Percentiles rank a stretch among this genome's conserved stretches.
Conservation (phyloP, 1,140 invertebrate species). For the Aphelinus certus region DNA sequence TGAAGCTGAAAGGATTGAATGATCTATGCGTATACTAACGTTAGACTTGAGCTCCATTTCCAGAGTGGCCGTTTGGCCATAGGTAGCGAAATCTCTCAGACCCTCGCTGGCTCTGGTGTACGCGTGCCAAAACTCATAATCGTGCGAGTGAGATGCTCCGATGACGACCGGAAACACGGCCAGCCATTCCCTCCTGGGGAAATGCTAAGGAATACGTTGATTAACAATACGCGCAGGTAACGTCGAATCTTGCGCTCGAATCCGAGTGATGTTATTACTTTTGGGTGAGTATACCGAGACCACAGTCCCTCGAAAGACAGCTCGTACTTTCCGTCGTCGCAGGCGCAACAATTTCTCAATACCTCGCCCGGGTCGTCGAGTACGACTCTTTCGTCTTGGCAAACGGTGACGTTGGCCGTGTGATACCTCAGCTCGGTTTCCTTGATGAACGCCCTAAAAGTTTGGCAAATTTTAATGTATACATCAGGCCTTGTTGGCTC, state of each 20-base stretch:
- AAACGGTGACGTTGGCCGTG: conserved; percentile 82
- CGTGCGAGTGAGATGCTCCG: conserved; percentile 91
- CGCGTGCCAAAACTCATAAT: conserved; percentile 93
- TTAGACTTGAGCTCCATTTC: conserved; percentile 94
- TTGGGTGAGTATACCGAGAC: conserved; percentile 97
- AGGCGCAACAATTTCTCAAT: conserved; percentile 84
- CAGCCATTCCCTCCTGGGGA: conserved; percentile 86
- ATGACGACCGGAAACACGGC: conserved; percentile 97
- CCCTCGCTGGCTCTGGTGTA: conserved; percentile 88
- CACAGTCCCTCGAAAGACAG: conserved; percentile 95
- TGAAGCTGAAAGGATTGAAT: too few relatives aligned
- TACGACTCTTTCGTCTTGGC: conserved; percentile 75
- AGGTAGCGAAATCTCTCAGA: conserved; percentile 89
- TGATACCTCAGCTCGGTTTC: conserved; percentile 87
- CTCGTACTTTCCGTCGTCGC: conserved; percentile 94
- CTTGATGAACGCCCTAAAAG: conserved; percentile 79
- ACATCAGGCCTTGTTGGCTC: too few relatives aligned
- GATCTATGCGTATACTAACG: conserved; percentile 59
- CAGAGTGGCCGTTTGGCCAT: conserved; percentile 86
- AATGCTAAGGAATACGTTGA: conserved; percentile 70
- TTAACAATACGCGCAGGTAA: background rate
- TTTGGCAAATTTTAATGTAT: too few relatives aligned
- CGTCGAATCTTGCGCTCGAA: too few relatives aligned
- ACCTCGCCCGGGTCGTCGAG: conserved; percentile 79
- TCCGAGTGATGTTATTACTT: conserved; percentile 57